A percentile compares a stretch with the other conserved stretches of the same genome.
Evolutionary conservation across 2,113 vertebrate genomes (phyloP).

Genomic region (Austrofundulus limnaeus): DNA sequence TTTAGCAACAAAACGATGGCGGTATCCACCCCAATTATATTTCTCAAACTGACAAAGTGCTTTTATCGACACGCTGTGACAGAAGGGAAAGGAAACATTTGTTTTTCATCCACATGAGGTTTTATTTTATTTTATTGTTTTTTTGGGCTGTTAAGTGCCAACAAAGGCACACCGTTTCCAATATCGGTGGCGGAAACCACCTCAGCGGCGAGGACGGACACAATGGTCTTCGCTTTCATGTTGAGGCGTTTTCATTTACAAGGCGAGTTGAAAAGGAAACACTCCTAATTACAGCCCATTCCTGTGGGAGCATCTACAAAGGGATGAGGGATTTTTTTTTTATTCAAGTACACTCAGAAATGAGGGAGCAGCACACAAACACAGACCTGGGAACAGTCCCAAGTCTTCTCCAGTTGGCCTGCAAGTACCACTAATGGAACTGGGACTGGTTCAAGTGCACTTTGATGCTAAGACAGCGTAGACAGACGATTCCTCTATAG

Average conservation of each 20-base stretch:
- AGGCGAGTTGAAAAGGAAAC: constrained; percentile 48
- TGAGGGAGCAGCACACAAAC: constrained; percentile 5
- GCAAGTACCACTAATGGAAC: constrained; percentile 47
- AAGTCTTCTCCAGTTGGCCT: constrained; percentile 31
- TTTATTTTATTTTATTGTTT: too few species aligned
- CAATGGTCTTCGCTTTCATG: constrained; percentile 45
- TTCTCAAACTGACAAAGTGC: constrained; percentile 23
- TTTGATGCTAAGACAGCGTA: constrained; percentile 39
- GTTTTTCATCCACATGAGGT: constrained; percentile 10
- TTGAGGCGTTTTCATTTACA: constrained; percentile 58
- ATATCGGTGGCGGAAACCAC: constrained; percentile 20
- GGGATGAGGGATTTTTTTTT: constrained; percentile 43
- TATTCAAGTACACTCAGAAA: constrained; percentile 17
- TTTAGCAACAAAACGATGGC: constrained; percentile 33
- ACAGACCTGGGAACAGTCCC: constrained; percentile 43
- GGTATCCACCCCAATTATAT: constrained; percentile 18
- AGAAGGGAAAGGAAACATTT: background rate
- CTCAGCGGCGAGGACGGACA: background rate
- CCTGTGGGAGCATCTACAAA: constrained; percentile 50
- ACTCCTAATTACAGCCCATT: constrained; percentile 54
- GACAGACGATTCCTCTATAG: constrained; percentile 33
- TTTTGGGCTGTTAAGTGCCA: constrained; percentile 6
- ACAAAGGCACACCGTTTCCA: constrained; percentile 16
- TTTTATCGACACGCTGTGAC: background rate
- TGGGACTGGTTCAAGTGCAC: constrained; percentile 52